Conservation (phyloP, 1,140 invertebrate species). For the Pseudomyrmex dendroicus region DNA sequence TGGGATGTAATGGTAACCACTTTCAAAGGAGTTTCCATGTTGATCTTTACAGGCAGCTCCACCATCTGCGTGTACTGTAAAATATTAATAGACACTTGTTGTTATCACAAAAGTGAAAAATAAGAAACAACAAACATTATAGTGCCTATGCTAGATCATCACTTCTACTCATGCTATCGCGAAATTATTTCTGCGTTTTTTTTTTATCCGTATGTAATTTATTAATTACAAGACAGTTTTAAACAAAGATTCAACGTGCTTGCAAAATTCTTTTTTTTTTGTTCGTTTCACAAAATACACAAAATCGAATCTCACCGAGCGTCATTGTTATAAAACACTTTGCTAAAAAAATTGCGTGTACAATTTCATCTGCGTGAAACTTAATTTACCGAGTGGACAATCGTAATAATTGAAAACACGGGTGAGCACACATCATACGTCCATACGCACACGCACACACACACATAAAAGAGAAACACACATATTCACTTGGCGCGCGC, state of each 20-base stretch:
- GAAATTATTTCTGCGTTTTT: too few relatives aligned
- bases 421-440: neutral
- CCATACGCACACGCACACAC: too few relatives aligned
- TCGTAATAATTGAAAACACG: neutral
- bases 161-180: neutral
- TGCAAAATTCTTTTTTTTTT: too few relatives aligned
- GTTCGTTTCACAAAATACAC: too few relatives aligned
- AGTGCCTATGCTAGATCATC: neutral
- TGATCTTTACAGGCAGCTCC: conserved; percentile 86
- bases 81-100: conserved; percentile 44
- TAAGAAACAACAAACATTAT: neutral
- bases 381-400: neutral
- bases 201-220: too few relatives aligned
- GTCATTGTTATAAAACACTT: neutral
- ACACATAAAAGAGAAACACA: neutral
- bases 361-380: neutral
- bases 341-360: neutral
- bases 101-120: neutral
- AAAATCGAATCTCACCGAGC: neutral
- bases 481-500: neutral
- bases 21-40: conserved; percentile 84
- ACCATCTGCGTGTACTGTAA: conserved; percentile 78
- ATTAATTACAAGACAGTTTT: too few relatives aligned
- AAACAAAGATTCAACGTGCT: too few relatives aligned
- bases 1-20: conserved; percentile 92